Base-by-base conservation (phyloP, 2,888 invertebrate genomes). In the Chrysolina oricalcia region DNA sequence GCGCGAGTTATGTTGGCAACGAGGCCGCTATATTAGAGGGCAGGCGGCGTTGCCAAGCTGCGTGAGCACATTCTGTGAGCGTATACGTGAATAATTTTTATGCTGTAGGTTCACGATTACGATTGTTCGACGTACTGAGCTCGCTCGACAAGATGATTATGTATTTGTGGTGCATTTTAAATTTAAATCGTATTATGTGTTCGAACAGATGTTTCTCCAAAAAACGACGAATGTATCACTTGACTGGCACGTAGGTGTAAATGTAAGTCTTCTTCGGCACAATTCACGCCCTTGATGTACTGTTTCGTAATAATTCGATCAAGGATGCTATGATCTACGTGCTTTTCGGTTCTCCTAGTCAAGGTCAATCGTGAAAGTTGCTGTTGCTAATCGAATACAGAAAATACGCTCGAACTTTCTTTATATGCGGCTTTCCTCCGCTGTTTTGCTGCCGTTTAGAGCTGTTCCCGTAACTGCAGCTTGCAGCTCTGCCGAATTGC, bases 331-430 rank as follows among this genome's bases (percentile, higher is more conserved):
- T 41, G 56, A 65, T 75, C 56, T 80, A 64, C 41, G 70, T 72
- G 74, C 68, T 75, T 75, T 78, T 70, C 72, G 66, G 70, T 68
- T 69, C 68, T 74, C 70, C 74, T 73, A 70, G 78, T 83, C 84
- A 86, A 86, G 86, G 86, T 85, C 85, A 82, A 69, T 78, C 81
- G 84, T 83, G 85, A 85, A 86, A 86, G 85, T 85, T 81, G 71
- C 79, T 75, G 77, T 75, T 76, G 78, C 77, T 70, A 77, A 77
- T 75, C 68, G 76, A 75, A 76, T 73, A 50, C 40, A 74, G 67
- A 71, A 69, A 67, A 73, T 70, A 72, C 15, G 66, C 21, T 73
- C 46, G 46, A 67, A 74, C 78, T 78, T 75, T 79, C 77, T 74
- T 75, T 35, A 35, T 6, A 35, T 8, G 35, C 76, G 66, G n/a